A percentile compares a stretch with the other conserved stretches of the same genome.
phyloP scores from a whole-genome alignment of 2,797 vertebrate genomes.

The Margarornis squamiger region DNA sequence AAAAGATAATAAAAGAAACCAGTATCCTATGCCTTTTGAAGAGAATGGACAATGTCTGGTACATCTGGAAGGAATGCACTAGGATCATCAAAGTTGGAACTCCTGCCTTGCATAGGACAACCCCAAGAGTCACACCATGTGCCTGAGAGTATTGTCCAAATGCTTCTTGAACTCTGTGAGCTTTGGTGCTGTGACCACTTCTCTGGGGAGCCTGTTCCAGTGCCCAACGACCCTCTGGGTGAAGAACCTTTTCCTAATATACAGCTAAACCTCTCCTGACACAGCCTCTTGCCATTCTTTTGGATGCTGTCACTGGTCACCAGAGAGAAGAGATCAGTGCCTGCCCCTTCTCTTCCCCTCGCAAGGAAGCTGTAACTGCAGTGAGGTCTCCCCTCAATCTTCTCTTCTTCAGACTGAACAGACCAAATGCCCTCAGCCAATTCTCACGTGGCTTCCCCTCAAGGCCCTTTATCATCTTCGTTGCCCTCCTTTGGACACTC shows the following conservation, averaged over 20 bases:
- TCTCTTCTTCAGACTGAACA: not conserved
- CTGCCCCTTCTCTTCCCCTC: not conserved
- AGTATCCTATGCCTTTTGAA: not conserved
- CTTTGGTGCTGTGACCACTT: not conserved
- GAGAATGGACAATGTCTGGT: not conserved
- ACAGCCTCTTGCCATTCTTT: not conserved
- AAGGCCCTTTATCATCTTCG: not conserved
- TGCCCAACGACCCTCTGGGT: too few relatives aligned
- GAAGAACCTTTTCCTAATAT: not conserved
- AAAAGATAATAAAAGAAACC: not conserved
- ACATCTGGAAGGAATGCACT: not conserved
- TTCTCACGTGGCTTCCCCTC: accelerated
- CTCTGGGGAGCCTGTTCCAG: not conserved
- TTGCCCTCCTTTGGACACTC: accelerated
- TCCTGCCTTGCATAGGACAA: not conserved
- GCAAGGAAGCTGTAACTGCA: not conserved
- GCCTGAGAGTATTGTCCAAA: not conserved
- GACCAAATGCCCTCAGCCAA: not conserved
- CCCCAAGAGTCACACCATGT: not conserved
- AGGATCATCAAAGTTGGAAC: not conserved
- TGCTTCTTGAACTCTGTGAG: not conserved
- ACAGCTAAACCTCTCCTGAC: not conserved
- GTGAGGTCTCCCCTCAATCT: not conserved
- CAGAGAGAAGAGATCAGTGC: not conserved
- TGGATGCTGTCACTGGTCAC: not conserved